Evolutionary conservation across 2,797 vertebrate species (phyloP).

Genomic region (Yasuhikotakia modesta): DNA sequence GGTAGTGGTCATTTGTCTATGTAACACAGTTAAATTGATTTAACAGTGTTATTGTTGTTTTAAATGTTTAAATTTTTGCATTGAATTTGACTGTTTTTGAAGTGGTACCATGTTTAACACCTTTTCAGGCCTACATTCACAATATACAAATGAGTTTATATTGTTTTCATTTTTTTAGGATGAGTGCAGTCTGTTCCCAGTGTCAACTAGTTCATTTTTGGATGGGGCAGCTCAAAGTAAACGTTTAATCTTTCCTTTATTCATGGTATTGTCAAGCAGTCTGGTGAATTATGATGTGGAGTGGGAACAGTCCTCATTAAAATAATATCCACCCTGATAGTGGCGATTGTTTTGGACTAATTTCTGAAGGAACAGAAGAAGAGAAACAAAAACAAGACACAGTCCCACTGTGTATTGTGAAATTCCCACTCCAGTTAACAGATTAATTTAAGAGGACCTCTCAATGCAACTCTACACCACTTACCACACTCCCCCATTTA

Average conservation of each 20-base stretch:
- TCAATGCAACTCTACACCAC: conserved; percentile 60
- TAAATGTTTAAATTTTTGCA: too few relatives aligned
- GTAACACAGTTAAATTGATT: too few relatives aligned
- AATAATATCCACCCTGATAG: conserved; percentile 28
- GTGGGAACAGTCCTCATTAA: conserved; percentile 39
- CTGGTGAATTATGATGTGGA: conserved; percentile 26
- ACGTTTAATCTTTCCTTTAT: conserved; percentile 30
- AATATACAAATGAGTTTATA: too few relatives aligned
- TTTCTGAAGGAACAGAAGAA: conserved; percentile 11
- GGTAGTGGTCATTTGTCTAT: conserved; percentile 47
- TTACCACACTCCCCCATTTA: conserved; percentile 51
- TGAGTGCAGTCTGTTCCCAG: conserved; percentile 23
- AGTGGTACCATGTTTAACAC: too few relatives aligned
- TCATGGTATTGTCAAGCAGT: conserved; percentile 40
- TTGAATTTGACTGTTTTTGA: too few relatives aligned
- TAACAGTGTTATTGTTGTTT: too few relatives aligned
- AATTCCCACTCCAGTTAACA: conserved; percentile 62
- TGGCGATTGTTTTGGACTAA: conserved; percentile 48
- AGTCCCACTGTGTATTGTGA: conserved; percentile 59
- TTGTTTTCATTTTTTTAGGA: neutral
- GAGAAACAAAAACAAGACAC: conserved; percentile 59
- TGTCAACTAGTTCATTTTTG: conserved; percentile 20
- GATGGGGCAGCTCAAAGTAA: conserved; percentile 29
- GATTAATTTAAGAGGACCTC: conserved; percentile 60
- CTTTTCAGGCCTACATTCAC: too few relatives aligned